A percentile compares a stretch with the other conserved stretches of the same genome.
Conservation (phyloP, 2,888 invertebrate genomes). For the Drosophila greeni region DNA sequence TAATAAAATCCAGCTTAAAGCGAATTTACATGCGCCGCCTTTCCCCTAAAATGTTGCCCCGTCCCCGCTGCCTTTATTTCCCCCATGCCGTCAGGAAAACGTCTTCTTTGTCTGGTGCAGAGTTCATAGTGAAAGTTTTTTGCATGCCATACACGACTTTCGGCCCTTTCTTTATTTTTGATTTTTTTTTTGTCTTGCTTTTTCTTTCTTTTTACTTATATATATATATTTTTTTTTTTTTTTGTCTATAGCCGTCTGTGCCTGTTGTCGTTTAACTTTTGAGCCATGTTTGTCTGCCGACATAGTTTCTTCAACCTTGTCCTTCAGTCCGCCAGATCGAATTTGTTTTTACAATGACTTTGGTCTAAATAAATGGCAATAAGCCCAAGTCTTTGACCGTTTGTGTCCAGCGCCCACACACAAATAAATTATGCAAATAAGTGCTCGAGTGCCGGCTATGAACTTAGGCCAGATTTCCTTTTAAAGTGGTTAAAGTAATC, state of each 20-base stretch:
- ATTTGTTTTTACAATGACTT: slow-evolving; percentile 54
- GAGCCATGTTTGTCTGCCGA: slow-evolving; percentile 35
- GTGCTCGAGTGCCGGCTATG: slow-evolving; percentile 44
- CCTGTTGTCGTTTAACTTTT: slow-evolving; percentile 55
- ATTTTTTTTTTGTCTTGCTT: slow-evolving; percentile 3
- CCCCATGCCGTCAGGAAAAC: slow-evolving; percentile 28
- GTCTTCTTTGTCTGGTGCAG: slow-evolving; percentile 64
- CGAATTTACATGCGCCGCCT: slow-evolving; percentile 65
- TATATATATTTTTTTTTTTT: neutral
- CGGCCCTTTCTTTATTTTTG: slow-evolving; percentile 24
- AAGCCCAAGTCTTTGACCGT: slow-evolving; percentile 67
- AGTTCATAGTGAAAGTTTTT: slow-evolving; percentile 58
- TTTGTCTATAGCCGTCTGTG: slow-evolving; percentile 25
- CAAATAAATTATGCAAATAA: slow-evolving; percentile 68
- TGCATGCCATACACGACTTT: slow-evolving; percentile 33
- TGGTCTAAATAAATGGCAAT: slow-evolving; percentile 67
- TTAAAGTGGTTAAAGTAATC: slow-evolving; percentile 24
- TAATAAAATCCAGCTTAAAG: slow-evolving; percentile 69
- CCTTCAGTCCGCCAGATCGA: slow-evolving; percentile 52
- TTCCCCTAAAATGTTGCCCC: neutral
- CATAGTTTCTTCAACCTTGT: slow-evolving; percentile 42
- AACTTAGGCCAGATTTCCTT: slow-evolving; percentile 14
- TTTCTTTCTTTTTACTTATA: slow-evolving; percentile 1
- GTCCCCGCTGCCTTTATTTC: neutral
- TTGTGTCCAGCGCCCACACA: slow-evolving; percentile 37